These are phyloP conservation scores for Sarcophaga bullata DNA, from an alignment of 1,140 invertebrate genomes.

Conservation along the genomic window DNA sequence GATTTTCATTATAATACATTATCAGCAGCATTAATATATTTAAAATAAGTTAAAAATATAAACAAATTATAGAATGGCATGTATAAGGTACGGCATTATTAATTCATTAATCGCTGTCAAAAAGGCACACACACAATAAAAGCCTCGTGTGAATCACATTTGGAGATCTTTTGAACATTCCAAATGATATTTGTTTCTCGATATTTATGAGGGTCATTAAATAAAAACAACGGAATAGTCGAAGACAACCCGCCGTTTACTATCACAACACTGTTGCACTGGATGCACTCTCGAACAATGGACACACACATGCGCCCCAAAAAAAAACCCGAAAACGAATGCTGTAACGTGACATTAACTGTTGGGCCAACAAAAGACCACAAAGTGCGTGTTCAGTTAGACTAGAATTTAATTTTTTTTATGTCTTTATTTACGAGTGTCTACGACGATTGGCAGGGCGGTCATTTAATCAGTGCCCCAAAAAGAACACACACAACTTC, in stretches of 20 bases:
- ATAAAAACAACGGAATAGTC: constrained; percentile 7
- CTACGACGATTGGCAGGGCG: no score
- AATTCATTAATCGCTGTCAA: constrained; percentile 14
- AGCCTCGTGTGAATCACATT: background rate
- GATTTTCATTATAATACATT: no score
- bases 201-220: constrained; percentile 26
- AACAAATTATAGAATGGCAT: no score
- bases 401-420: background rate
- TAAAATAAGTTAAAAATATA: no score
- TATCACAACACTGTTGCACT: background rate
- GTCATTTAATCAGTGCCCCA: background rate
- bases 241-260: background rate
- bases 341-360: background rate
- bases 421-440: constrained; percentile 13
- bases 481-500: constrained; percentile 6
- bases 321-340: background rate
- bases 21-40: no score
- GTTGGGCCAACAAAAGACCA: background rate
- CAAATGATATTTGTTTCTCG: constrained; percentile 9
- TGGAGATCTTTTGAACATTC: constrained; percentile 11
- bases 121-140: background rate
- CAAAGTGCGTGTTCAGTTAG: background rate
- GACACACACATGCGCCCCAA: background rate
- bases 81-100: background rate
- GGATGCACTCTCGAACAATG: background rate